These are phyloP conservation scores for Sebastes oblongus DNA, from an alignment of 2,797 vertebrate genomes.

Conservation along the genomic window DNA sequence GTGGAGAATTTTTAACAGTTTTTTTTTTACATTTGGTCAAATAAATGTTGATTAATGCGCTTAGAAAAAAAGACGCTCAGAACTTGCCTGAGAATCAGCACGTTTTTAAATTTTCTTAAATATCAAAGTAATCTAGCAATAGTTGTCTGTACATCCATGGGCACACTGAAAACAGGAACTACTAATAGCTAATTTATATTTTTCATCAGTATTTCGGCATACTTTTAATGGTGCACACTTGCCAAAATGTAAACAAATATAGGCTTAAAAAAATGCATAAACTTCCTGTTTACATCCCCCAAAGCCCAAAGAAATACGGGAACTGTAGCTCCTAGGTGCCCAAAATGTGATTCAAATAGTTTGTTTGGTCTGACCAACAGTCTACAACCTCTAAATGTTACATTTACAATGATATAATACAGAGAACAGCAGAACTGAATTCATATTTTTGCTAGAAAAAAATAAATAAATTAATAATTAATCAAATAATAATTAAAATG, in stretches of 20 bases:
- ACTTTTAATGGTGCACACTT: neutral
- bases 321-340: neutral
- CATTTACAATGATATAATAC: neutral
- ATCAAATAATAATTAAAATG: neutral
- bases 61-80: too few species aligned
- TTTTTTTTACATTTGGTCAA: neutral
- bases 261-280: neutral
- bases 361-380: neutral
- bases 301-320: neutral
- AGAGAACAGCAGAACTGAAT: neutral
- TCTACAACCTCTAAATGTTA: neutral
- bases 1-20: neutral
- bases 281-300: neutral
- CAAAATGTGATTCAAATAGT: neutral
- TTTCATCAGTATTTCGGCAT: too few species aligned
- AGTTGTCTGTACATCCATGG: too few species aligned
- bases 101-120: too few species aligned
- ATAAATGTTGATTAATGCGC: neutral
- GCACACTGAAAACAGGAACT: too few species aligned
- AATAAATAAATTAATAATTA: accelerated
- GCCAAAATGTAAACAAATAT: neutral
- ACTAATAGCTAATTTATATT: too few species aligned
- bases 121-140: too few species aligned
- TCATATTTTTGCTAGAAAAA: neutral
- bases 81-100: too few species aligned